Conservation (phyloP, 2,888 invertebrate genomes). For the Odontocerum albicorne region DNA sequence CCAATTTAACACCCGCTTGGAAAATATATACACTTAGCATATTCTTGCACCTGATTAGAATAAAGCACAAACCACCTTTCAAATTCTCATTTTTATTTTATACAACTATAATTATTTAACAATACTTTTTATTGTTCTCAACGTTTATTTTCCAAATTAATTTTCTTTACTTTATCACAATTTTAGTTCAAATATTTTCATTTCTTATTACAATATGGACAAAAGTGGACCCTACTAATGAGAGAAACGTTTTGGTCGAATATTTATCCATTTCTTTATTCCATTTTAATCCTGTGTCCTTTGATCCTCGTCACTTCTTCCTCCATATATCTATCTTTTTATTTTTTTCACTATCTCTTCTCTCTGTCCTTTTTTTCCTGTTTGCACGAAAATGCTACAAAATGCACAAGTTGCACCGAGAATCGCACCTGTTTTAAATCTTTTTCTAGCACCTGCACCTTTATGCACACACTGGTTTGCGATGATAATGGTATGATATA, state of each 20-base stretch:
- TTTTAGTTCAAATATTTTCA: not conserved
- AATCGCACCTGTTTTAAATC: conserved; percentile 29
- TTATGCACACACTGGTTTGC: conserved; percentile 37
- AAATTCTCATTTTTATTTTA: not conserved
- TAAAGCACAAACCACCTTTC: conserved; percentile 7
- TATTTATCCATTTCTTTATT: not conserved
- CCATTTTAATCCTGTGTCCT: not conserved
- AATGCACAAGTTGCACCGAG: conserved; percentile 36
- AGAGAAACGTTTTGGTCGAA: conserved; percentile 36
- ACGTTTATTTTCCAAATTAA: not conserved
- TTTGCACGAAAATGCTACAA: conserved; percentile 36
- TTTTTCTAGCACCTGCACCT: conserved; percentile 37
- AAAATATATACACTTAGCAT: conserved; percentile 14
- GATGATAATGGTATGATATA: conserved; percentile 35
- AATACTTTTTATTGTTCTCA: too few species aligned
- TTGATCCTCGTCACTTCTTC: too few species aligned
- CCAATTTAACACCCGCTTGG: conserved; percentile 30
- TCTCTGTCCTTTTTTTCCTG: conserved; percentile 5
- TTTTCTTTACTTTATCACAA: not conserved
- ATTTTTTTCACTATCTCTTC: not conserved
- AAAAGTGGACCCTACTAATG: too few species aligned
- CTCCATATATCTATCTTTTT: not conserved
- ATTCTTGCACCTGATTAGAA: conserved; percentile 8
- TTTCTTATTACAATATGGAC: not conserved
- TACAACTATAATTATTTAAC: not conserved